Evolutionary conservation across 2,888 invertebrate genomes (phyloP).

Genomic region (Adelphocoris suturalis): DNA sequence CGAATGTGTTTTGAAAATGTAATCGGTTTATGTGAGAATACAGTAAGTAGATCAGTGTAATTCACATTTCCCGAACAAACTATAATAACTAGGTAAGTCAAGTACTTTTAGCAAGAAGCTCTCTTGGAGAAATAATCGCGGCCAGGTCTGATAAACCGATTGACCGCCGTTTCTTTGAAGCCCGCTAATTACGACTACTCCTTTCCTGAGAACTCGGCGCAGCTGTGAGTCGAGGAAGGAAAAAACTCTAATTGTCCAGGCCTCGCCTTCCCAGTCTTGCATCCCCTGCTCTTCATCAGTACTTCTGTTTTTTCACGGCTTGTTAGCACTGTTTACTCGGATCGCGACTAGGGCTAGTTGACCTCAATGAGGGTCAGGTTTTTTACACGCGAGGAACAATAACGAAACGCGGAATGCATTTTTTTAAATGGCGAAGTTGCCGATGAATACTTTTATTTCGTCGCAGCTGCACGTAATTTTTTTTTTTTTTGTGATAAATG

Average conservation of each 20-base stretch:
- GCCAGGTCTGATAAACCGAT: background rate
- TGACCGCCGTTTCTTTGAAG: conserved; percentile 8
- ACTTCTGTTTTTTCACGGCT: conserved; percentile 13
- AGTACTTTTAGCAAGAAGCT: too few relatives aligned
- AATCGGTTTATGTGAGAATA: too few relatives aligned
- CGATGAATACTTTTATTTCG: too few relatives aligned
- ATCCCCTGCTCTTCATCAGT: background rate
- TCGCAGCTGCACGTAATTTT: too few relatives aligned
- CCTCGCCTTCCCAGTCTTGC: background rate
- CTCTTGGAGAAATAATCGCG: too few relatives aligned
- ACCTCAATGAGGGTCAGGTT: background rate
- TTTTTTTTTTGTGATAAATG: too few relatives aligned
- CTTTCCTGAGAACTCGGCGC: background rate
- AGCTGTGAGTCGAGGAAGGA: background rate
- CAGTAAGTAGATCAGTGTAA: too few relatives aligned
- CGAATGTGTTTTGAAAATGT: too few relatives aligned
- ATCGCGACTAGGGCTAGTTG: background rate
- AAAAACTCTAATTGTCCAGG: conserved; percentile 10
- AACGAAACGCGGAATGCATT: background rate
- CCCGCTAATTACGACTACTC: conserved; percentile 14
- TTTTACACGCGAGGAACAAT: background rate
- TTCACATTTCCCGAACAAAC: too few relatives aligned
- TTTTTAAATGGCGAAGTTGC: too few relatives aligned
- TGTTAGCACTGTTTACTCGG: conserved; percentile 26
- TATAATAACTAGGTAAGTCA: too few relatives aligned